Percentiles rank a stretch among this genome's conserved stretches.
Conservation (phyloP, 2,113 vertebrate species). For the Bucco capensis region DNA sequence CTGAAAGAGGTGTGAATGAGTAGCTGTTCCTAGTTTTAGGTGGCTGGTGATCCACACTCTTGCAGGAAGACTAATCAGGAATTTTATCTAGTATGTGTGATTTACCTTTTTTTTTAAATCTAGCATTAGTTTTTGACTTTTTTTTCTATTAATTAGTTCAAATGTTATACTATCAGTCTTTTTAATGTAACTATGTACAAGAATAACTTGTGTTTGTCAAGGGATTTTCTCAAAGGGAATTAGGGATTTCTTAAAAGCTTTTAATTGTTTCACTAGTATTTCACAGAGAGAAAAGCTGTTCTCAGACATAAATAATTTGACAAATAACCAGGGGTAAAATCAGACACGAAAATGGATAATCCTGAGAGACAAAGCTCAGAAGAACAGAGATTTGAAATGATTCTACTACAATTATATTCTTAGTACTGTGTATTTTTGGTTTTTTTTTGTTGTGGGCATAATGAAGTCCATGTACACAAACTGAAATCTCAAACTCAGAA, state of each 20-base stretch:
- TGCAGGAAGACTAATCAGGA: background rate
- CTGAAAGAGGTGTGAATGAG: background rate
- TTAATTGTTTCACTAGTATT: conserved; percentile 1
- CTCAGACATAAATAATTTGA: background rate
- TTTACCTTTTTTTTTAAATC: background rate
- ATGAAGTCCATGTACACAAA: background rate
- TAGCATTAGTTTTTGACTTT: background rate
- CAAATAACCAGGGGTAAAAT: background rate
- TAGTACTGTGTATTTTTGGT: background rate
- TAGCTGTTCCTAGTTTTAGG: background rate
- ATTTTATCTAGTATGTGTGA: background rate
- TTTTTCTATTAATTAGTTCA: background rate
- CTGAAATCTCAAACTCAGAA: background rate
- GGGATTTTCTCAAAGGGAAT: background rate
- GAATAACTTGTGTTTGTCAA: background rate
- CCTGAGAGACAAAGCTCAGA: background rate
- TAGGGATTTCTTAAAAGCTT: background rate
- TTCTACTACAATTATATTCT: background rate
- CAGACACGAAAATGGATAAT: background rate
- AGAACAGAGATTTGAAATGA: background rate
- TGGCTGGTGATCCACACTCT: background rate
- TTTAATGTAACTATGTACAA: background rate
- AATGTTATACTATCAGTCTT: background rate
- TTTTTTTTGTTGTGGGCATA: background rate
- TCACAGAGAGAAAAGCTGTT: background rate